A percentile compares a stretch with the other conserved stretches of the same genome.
Conservation (phyloP, 2,888 invertebrate genomes). For the Harpalus rufipes region DNA sequence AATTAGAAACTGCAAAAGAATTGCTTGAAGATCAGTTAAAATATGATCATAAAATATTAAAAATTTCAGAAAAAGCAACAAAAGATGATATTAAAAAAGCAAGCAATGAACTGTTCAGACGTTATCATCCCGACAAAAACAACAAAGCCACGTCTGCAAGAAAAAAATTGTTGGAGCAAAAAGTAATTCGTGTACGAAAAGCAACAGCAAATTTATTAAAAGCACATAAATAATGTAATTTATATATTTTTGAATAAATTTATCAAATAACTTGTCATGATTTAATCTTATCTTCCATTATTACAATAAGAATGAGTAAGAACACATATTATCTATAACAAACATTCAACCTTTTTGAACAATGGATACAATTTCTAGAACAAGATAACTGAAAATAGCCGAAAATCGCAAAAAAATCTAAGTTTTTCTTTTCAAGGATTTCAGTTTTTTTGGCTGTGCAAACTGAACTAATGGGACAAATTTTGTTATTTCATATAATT, state of each 20-base stretch:
- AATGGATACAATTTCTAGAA: too few species aligned
- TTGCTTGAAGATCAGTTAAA: constrained; percentile 38
- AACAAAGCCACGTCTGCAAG: constrained; percentile 33
- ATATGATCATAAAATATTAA: constrained; percentile 56
- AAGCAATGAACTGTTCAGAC: neutral
- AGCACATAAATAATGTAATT: constrained; percentile 18
- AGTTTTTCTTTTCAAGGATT: too few species aligned
- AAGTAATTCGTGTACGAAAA: constrained; percentile 49
- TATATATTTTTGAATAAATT: neutral
- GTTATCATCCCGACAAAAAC: constrained; percentile 62
- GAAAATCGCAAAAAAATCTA: too few species aligned
- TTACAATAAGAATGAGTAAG: neutral
- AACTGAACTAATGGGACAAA: too few species aligned
- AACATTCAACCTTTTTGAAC: too few species aligned
- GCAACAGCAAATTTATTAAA: constrained; percentile 16
- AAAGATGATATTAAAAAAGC: constrained; percentile 44
- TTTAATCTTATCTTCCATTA: constrained; percentile 30
- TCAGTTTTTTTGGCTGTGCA: too few species aligned
- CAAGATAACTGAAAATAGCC: too few species aligned
- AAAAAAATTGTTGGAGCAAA: constrained; percentile 53
- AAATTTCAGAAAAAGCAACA: constrained; percentile 30
- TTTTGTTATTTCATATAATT: too few species aligned
- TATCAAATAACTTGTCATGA: neutral
- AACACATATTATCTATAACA: too few species aligned
- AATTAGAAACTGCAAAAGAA: constrained; percentile 17